phyloP scores from a whole-genome alignment of 2,797 vertebrate species.

The Melanotaenia nigrans region DNA sequence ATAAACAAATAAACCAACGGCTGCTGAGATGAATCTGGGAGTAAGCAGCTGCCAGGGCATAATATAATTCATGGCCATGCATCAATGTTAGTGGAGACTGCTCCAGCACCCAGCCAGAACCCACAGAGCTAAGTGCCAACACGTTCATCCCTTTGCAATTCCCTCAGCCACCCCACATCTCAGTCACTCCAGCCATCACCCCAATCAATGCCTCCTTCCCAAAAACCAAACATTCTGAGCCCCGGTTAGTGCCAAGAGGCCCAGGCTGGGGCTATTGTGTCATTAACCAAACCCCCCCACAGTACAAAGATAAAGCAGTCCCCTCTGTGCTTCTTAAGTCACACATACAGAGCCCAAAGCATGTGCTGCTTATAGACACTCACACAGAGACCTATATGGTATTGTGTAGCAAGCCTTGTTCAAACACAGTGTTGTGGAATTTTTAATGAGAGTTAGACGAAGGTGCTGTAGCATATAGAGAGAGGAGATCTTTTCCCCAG shows the following conservation, averaged over 20 bases:
- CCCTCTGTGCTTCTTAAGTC: slow-evolving; percentile 59
- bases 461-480: slow-evolving; percentile 66
- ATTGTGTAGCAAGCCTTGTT: slow-evolving; percentile 60
- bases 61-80: slow-evolving; percentile 84
- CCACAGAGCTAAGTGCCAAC: slow-evolving; percentile 80
- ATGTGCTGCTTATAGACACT: slow-evolving; percentile 48
- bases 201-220: slow-evolving; percentile 68
- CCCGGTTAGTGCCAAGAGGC: slow-evolving; percentile 60
- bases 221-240: slow-evolving; percentile 60
- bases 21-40: slow-evolving; percentile 79
- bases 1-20: slow-evolving; percentile 81
- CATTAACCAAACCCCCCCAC: slow-evolving; percentile 63
- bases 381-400: slow-evolving; percentile 56
- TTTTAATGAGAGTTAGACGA: slow-evolving; percentile 68
- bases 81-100: slow-evolving; percentile 79
- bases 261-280: slow-evolving; percentile 67
- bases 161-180: slow-evolving; percentile 68
- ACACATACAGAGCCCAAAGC: slow-evolving; percentile 52
- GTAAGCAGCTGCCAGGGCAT: slow-evolving; percentile 77
- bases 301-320: slow-evolving; percentile 63
- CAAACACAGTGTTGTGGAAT: slow-evolving; percentile 64
- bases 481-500: slow-evolving; percentile 68
- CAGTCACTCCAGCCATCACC: slow-evolving; percentile 73
- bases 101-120: slow-evolving; percentile 78
- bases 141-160: slow-evolving; percentile 77